phyloP scores from a whole-genome alignment of 2,888 invertebrate genomes.

The Heterodera filipjevi region DNA sequence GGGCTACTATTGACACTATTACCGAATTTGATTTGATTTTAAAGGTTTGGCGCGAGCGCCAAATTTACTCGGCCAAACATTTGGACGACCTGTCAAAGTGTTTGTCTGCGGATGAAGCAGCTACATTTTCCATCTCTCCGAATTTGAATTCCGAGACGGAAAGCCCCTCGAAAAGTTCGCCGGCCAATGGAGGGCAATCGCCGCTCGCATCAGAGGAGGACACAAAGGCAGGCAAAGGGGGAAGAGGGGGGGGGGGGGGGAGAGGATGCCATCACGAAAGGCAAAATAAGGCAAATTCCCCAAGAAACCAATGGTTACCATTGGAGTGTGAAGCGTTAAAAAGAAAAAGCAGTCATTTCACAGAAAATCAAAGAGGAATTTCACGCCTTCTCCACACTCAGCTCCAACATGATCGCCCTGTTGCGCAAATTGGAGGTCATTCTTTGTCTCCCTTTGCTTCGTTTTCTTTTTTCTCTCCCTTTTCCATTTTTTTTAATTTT shows the following conservation, averaged over 20 bases:
- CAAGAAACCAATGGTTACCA: too few species aligned
- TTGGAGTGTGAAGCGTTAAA: too few species aligned
- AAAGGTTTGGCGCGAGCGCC: constrained; percentile 35
- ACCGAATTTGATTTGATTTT: too few species aligned
- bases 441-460: background rate
- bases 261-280: too few species aligned
- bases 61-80: constrained; percentile 40
- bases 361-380: constrained; percentile 39
- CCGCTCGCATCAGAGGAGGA: constrained; percentile 22
- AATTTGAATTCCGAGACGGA: constrained; percentile 26
- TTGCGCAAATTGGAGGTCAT: background rate
- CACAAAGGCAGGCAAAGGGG: constrained; percentile 21
- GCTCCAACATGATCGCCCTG: constrained; percentile 45
- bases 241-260: too few species aligned
- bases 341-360: background rate
- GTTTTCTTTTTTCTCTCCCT: background rate
- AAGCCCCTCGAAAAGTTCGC: constrained; percentile 22
- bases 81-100: constrained; percentile 35
- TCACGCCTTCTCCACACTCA: constrained; percentile 36
- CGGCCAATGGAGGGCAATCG: constrained; percentile 14
- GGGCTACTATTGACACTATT: too few species aligned
- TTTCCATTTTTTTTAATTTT: background rate
- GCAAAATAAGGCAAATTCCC: too few species aligned
- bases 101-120: background rate
- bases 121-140: constrained; percentile 2